These are phyloP conservation scores for Meloidogyne hapla DNA, from an alignment of 1,140 invertebrate species.

Conservation along the genomic window DNA sequence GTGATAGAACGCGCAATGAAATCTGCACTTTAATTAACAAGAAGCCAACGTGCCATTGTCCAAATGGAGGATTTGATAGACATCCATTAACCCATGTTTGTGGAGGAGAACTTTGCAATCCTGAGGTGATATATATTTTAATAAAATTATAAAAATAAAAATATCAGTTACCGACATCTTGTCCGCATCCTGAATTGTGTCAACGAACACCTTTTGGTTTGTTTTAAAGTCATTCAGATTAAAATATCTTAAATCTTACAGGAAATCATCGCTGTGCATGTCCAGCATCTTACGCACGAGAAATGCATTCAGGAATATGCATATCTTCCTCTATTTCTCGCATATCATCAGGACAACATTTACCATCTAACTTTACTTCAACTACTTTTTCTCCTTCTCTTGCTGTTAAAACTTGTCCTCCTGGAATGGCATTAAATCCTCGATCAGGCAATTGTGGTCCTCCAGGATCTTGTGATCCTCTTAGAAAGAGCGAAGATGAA, in stretches of 20 bases:
- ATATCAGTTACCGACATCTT: constrained; percentile 53
- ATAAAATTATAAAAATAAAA: constrained; percentile 13
- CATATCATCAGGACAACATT: neutral
- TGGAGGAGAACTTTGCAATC: constrained; percentile 62
- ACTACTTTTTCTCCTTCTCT: constrained; percentile 1
- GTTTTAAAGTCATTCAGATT: neutral
- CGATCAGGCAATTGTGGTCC: constrained; percentile 49
- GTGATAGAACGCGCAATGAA: constrained; percentile 60
- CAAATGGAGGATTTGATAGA: constrained; percentile 49
- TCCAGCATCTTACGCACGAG: constrained; percentile 51
- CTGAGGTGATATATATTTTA: constrained; percentile 23
- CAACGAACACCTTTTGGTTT: constrained; percentile 43
- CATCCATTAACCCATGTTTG: constrained; percentile 61
- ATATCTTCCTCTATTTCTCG: constrained; percentile 10
- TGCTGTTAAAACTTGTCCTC: constrained; percentile 34
- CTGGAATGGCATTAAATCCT: constrained; percentile 55
- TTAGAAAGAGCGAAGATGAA: constrained; percentile 27
- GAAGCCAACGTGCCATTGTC: constrained; percentile 53
- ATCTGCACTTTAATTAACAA: constrained; percentile 50
- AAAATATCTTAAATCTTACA: constrained; percentile 12
- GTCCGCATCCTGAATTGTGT: constrained; percentile 59
- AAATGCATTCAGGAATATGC: constrained; percentile 55
- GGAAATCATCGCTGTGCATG: constrained; percentile 59
- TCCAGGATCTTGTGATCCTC: constrained; percentile 60
- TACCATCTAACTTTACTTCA: neutral